Base-by-base conservation (phyloP, 2,888 invertebrate genomes). In the Epirrhoe alternata region DNA sequence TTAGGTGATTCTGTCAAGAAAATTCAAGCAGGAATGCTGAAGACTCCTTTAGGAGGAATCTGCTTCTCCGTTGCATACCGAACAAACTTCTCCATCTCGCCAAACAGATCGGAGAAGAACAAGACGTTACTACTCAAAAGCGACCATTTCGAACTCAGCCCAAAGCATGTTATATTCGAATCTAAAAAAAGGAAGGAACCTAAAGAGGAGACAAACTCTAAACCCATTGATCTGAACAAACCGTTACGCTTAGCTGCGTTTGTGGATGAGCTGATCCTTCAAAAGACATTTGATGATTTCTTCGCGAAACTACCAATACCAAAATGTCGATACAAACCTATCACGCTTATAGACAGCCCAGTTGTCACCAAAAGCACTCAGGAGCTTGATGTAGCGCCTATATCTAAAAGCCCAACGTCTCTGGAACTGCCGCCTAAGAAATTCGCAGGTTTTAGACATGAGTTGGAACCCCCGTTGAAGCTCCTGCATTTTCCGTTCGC, bases 1-100 rank as follows among this genome's bases (percentile, higher is more conserved):
- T 90, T 97, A 66, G 97, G 98, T 38, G 97, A 98, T 78, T 97
- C 97, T 8, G 96, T 95, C 68, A 97, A 97, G 83, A 95, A 96
- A 78, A 95, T 96, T 47, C 95, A 96, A 85, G 96, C 99, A 16
- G 99, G 99, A 0, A 95, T 97, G 82, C 94, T 99, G 10, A 96
- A 96, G 78, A 98, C 98, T 6, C 97, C 98, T 12, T 94, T 97
- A 67, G 99, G 99, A 7, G 97, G 96, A 0, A 92, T 99, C 50
- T 95, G 95, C 72, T 94, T 98, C 81, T 96, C 96, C 0, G 96
- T 98, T 10, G 95, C 96, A 0, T 99, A 98, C 86, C 95, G 99
- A 77, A 98, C 98, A 1, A 97, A 98, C 89, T 96, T 99, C 95
- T 97, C 98, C 1, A 97, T 98, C 80, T 97, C 98, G 2, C 98